A percentile compares a stretch with the other conserved stretches of the same genome.
These are phyloP conservation scores for Molossus molossus DNA, from an alignment of 2,797 vertebrate species.

Conservation along the genomic window DNA sequence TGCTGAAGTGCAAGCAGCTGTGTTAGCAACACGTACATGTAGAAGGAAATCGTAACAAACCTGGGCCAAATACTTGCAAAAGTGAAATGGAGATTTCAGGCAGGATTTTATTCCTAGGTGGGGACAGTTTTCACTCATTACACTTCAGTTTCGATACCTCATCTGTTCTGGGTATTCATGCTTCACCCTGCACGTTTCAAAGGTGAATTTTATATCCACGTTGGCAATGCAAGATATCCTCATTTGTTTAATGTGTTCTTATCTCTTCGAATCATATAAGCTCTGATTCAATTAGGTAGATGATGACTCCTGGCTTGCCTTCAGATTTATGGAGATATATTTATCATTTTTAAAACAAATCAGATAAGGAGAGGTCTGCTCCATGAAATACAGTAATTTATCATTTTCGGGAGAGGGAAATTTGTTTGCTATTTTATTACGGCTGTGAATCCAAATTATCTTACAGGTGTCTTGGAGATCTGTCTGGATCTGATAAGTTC, in stretches of 20 bases:
- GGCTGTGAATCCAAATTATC: constrained; percentile 88
- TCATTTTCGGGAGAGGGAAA: constrained; percentile 87
- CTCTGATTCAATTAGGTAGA: constrained; percentile 87
- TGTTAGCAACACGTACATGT: not conserved
- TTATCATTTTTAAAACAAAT: constrained; percentile 83
- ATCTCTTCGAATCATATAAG: constrained; percentile 85
- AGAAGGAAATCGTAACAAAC: not conserved
- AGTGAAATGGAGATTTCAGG: not conserved
- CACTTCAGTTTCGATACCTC: constrained; percentile 5
- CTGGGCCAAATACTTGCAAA: not conserved
- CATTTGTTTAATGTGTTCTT: constrained; percentile 90
- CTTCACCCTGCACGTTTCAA: constrained; percentile 79
- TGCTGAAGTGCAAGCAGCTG: not conserved
- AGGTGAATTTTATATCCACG: constrained; percentile 83
- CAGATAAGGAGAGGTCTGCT: constrained; percentile 83
- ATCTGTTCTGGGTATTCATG: constrained; percentile 70
- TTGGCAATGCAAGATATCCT: constrained; percentile 76
- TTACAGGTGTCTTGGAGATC: constrained; percentile 89
- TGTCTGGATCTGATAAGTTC: constrained; percentile 90
- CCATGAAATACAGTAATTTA: constrained; percentile 82
- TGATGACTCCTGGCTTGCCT: constrained; percentile 85
- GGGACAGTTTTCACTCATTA: constrained; percentile 72
- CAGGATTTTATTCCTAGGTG: constrained; percentile 25
- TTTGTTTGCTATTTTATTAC: constrained; percentile 87
- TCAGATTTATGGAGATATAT: constrained; percentile 85